A percentile compares a stretch with the other conserved stretches of the same genome.
phyloP scores from a whole-genome alignment of 2,113 vertebrate genomes.

The Oxyura jamaicensis region DNA sequence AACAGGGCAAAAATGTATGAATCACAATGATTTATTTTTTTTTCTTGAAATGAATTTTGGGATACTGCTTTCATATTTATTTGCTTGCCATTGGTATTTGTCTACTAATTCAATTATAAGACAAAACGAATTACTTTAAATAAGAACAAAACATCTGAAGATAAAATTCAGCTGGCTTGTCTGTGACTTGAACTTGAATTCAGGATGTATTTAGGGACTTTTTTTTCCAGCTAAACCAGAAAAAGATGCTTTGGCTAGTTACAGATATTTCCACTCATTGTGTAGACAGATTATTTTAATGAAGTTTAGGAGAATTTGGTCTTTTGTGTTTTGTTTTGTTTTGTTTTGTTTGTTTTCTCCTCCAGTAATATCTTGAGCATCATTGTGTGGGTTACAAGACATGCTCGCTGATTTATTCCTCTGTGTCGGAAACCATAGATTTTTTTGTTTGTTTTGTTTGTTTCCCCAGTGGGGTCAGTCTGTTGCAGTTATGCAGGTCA shows the following conservation, averaged over 20 bases:
- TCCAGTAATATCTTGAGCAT: background rate
- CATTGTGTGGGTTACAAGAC: background rate
- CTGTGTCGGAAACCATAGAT: background rate
- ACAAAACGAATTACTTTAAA: background rate
- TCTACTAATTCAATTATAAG: background rate
- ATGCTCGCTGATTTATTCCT: background rate
- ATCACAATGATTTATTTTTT: background rate
- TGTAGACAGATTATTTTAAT: background rate
- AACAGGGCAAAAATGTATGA: background rate
- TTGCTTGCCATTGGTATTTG: background rate
- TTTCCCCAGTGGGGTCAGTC: slow-evolving; percentile 90
- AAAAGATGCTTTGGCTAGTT: background rate
- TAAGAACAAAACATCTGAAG: background rate
- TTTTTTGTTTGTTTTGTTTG: slow-evolving; percentile 3
- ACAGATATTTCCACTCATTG: background rate
- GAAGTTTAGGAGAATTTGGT: background rate
- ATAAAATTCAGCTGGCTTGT: background rate
- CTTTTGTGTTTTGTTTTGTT: rapidly evolving
- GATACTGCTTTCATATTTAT: background rate
- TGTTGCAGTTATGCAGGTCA: slow-evolving; percentile 96
- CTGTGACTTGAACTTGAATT: background rate
- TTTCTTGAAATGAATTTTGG: background rate
- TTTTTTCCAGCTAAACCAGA: background rate
- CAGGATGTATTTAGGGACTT: background rate
- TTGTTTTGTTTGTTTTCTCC: too few relatives aligned